Evolutionary conservation across 1,140 invertebrate genomes (phyloP), one percentile per base, ranked within the genome.

Genomic region (Periplaneta americana): DNA sequence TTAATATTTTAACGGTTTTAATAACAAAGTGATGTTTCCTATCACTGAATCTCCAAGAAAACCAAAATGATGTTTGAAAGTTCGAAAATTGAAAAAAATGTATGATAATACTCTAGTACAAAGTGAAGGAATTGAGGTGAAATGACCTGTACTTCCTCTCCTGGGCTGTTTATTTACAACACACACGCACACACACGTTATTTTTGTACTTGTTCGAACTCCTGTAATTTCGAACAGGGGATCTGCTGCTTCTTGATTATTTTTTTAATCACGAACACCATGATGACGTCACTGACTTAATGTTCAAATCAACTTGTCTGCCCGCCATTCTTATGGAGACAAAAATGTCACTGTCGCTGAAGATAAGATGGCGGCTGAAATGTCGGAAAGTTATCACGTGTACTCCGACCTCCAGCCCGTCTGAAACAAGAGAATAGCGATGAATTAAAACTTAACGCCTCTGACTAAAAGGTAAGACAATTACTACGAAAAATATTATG

Each of bases 341-440:
- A 66, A 66, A 66, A 66, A 66, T 66, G 48, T 66, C 22, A 66
- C 22, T 66, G 48, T 66, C 48, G 48, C 48, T n/a, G 48, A n/a
- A 66, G 22, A 66, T n/a, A 66, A 28, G 22, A n/a, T 66, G 48
- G 48, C 48, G 48, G 48, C 48, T 66, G 48, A 3, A 13, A 37
- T 8, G 77, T 28, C 32, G 77, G 80, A 74, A 22, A 80, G 74
- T 57, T 81, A 78, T 81, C 81, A 81, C 76, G 81, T 78, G 81
- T 81, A 81, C 48, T 81, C 81, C 13, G 81, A 81, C 28, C 81
- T 31, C 81, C 81, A 81, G 76, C 81, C 78, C 76, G 81, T 78
- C 81, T 81, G 75, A 33, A 81, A 81, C 1, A 80, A 37, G n/a
- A 48, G 17, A 75, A 75, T 33, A 74, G 17, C 17, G n/a, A n/a